Conservation (phyloP, 2,888 invertebrate genomes). For the Limulus polyphemus region DNA sequence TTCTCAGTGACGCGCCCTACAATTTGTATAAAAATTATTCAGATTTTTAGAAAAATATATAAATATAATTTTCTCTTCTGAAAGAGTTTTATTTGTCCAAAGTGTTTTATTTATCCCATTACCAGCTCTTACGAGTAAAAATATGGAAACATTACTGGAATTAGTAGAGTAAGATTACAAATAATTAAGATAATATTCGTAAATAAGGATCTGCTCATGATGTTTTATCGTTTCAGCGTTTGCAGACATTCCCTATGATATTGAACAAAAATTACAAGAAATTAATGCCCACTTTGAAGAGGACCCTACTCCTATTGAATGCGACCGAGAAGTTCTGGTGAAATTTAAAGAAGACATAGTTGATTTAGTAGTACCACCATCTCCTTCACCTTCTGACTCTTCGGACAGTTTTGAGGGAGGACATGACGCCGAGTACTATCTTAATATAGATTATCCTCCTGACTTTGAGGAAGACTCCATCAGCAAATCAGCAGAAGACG, state of each 20-base stretch:
- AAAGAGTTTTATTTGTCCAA: too few species aligned
- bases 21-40: too few species aligned
- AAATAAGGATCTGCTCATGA: too few species aligned
- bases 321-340: background rate
- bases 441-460: background rate
- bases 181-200: too few species aligned
- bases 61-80: too few species aligned
- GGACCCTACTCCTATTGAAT: background rate
- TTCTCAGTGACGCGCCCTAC: too few species aligned
- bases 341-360: background rate
- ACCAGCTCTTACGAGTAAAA: too few species aligned
- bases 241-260: background rate
- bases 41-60: too few species aligned
- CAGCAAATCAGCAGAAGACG: background rate
- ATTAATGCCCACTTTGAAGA: background rate
- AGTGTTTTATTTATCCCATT: too few species aligned
- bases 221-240: background rate
- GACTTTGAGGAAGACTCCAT: background rate
- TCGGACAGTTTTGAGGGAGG: background rate
- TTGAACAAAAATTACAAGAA: background rate
- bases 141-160: too few species aligned
- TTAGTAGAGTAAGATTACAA: too few species aligned
- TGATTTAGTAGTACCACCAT: slow-evolving; percentile 1
- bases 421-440: background rate
- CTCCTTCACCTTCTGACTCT: background rate